A percentile compares a stretch with the other conserved stretches of the same genome.
Conservation (phyloP, 2,113 vertebrate species). For the Empidonax traillii region DNA sequence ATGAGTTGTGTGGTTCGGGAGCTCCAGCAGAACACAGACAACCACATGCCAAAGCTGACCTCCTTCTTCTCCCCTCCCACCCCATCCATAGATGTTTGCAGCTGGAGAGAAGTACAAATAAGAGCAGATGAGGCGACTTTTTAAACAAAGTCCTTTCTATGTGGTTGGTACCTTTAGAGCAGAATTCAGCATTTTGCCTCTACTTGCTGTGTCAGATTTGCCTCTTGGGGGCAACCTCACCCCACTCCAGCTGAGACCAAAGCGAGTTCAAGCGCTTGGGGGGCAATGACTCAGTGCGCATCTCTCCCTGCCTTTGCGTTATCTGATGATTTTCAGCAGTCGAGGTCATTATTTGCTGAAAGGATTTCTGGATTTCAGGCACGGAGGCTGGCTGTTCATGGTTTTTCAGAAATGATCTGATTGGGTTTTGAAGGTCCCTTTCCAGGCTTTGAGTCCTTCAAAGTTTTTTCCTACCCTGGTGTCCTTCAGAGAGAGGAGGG, state of each 20-base stretch:
- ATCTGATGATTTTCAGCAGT: conserved; percentile 9
- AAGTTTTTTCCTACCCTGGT: neutral
- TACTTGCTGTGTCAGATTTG: neutral
- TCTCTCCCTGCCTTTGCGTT: neutral
- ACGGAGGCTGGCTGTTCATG: neutral
- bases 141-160: neutral
- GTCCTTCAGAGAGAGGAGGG: neutral
- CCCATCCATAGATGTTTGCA: neutral
- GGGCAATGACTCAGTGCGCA: neutral
- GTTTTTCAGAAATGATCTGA: neutral
- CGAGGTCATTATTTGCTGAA: conserved; percentile 11
- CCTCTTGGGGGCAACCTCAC: conserved; percentile 58
- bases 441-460: neutral
- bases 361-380: neutral
- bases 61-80: neutral
- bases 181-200: neutral
- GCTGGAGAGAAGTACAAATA: neutral
- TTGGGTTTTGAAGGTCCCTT: neutral
- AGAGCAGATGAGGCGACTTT: neutral
- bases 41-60: neutral
- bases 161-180: neutral
- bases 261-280: neutral
- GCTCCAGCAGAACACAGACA: neutral
- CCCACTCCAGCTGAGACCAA: neutral
- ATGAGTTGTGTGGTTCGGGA: neutral